A percentile compares a stretch with the other conserved stretches of the same genome.
These are phyloP conservation scores for Gastrophysa polygoni DNA, from an alignment of 2,888 invertebrate genomes.

Conservation along the genomic window DNA sequence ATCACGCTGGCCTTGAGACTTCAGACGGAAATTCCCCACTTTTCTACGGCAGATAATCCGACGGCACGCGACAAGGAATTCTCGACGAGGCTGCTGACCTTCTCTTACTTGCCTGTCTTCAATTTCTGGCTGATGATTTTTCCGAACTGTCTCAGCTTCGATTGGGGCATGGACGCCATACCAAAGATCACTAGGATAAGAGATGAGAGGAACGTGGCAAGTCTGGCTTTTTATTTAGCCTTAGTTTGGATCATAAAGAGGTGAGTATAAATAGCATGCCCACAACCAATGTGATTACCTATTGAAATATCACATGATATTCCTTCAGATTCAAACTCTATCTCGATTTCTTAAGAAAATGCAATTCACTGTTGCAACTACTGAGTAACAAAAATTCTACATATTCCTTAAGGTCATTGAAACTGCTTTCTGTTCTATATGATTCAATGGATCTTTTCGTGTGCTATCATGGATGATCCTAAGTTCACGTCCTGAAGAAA, in stretches of 20 bases:
- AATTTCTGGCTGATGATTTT: conserved; percentile 87
- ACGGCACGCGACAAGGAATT: conserved; percentile 85
- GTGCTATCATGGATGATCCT: no score
- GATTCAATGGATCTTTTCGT: no score
- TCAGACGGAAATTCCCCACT: conserved; percentile 78
- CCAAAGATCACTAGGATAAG: conserved; percentile 79
- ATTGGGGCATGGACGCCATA: conserved; percentile 99
- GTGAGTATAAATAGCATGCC: conserved; percentile 36
- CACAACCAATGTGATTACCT: no score
- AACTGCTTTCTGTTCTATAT: no score
- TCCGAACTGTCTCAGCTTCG: conserved; percentile 90
- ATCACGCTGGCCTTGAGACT: conserved; percentile 78
- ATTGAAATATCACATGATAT: no score
- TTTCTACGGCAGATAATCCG: conserved; percentile 95
- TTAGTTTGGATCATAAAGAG: conserved; percentile 22
- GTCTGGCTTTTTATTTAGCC: conserved; percentile 74
- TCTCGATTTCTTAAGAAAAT: no score
- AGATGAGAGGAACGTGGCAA: conserved; percentile 81
- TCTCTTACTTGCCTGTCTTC: conserved; percentile 88
- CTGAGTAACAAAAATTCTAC: no score
- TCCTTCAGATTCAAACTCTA: no score
- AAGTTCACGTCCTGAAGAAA: no score
- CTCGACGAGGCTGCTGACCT: conserved; percentile 85
- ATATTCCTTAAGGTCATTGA: no score
- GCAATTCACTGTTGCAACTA: no score